Base-by-base conservation (phyloP, 2,113 vertebrate species). In the Xiphophorus maculatus region DNA sequence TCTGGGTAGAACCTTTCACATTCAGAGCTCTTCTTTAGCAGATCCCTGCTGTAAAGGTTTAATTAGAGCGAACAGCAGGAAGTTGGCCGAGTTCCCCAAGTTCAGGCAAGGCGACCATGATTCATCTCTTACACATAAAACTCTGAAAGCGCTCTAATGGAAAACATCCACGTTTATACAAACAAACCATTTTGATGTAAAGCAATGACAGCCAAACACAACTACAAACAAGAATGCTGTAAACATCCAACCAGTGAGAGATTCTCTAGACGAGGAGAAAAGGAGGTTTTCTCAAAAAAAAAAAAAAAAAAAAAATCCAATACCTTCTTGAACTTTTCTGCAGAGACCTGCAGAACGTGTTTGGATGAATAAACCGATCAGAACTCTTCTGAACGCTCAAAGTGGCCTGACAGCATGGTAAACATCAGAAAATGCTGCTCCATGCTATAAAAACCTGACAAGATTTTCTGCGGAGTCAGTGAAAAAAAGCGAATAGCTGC, bases 271-370 rank as follows among this genome's bases (percentile, higher is more conserved):
- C 3, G 0, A 8, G 3, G 32, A 30, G 15, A 22, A 22, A 12
- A 32, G 1, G 2, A 63, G 62, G 5, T 5, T 25, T 25, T 25
- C 51, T 10, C 19, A 25, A 22, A 54, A 25, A 25, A 19, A 54
- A 54, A 9, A 25, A 25, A 48, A 58, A 5, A 48, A 19, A 37
- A 3, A n/a, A 58, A 58, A n/a, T 58, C 0, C 7, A 58, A n/a
- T 58, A n/a, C 7, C 7, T 58, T 58, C 17, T 48, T 62, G 37
- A 75, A 35, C 51, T 70, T 71, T 48, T 71, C 54, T 76, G 69
- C 65, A 73, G 12, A 74, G n/a, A 15, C n/a, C 42, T n/a, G 37
- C 32, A 68, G 28, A 74, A 71, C 37, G 1, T 62, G n/a, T n/a
- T 29, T 42, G 37, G n/a, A 71, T 42, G 61, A 64, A 72, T 0